Evolutionary conservation across 2,888 invertebrate species (phyloP).

Genomic region (Rutpela maculata): DNA sequence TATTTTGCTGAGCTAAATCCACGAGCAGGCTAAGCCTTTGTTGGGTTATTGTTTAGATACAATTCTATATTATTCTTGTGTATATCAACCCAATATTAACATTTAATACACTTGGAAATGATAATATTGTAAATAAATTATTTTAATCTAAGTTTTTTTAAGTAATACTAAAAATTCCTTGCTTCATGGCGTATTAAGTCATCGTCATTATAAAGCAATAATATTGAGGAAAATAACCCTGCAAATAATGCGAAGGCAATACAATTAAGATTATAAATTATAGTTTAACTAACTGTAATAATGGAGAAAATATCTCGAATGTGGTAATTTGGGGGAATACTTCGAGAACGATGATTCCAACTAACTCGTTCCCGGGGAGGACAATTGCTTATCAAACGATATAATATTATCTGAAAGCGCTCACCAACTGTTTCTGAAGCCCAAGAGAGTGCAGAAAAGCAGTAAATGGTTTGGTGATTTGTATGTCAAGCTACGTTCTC

Average conservation of each 20-base stretch:
- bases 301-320: conserved; percentile 15
- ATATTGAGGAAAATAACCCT: background rate
- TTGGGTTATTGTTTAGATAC: no score
- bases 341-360: background rate
- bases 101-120: no score
- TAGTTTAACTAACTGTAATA: conserved; percentile 2
- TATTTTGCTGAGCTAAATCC: no score
- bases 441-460: conserved; percentile 19
- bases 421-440: conserved; percentile 17
- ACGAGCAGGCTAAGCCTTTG: no score
- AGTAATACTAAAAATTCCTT: background rate
- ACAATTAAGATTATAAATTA: conserved; percentile 18
- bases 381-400: conserved; percentile 28
- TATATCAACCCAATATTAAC: no score
- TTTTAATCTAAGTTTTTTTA: no score
- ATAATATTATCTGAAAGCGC: conserved; percentile 16
- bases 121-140: no score
- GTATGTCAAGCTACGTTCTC: conserved; percentile 21
- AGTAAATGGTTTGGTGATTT: conserved; percentile 28
- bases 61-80: no score
- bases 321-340: conserved; percentile 1
- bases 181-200: background rate
- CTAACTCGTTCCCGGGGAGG: background rate
- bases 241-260: conserved; percentile 1
- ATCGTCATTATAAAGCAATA: background rate